A percentile compares a stretch with the other conserved stretches of the same genome.
These are phyloP conservation scores for Lucilia cuprina DNA, from an alignment of 1,140 invertebrate genomes.

Conservation along the genomic window DNA sequence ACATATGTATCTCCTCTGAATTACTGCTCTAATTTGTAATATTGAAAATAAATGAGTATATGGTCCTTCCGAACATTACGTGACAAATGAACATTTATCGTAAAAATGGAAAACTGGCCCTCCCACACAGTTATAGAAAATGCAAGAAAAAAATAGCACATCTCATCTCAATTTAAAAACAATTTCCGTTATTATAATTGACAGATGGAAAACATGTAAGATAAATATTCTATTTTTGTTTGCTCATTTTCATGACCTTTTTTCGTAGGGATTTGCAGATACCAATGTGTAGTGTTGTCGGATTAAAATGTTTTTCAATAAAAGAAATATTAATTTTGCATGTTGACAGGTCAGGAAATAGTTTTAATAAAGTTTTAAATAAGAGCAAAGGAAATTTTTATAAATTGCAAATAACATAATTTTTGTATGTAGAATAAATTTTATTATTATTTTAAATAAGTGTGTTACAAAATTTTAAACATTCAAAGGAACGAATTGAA, in stretches of 20 bases:
- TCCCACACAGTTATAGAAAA: not conserved
- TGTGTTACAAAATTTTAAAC: too few relatives aligned
- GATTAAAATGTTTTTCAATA: not conserved
- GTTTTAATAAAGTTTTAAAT: not conserved
- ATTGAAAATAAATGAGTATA: not conserved
- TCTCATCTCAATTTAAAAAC: slow-evolving; percentile 30
- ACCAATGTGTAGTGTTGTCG: not conserved
- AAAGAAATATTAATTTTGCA: not conserved
- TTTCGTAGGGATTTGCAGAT: not conserved
- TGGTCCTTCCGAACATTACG: not conserved
- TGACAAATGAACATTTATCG: not conserved
- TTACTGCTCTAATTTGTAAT: too few relatives aligned
- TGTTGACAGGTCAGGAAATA: not conserved
- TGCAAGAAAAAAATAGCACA: not conserved
- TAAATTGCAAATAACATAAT: too few relatives aligned
- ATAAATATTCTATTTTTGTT: not conserved
- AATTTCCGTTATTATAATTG: slow-evolving; percentile 35
- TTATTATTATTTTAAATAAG: too few relatives aligned
- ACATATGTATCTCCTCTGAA: not conserved
- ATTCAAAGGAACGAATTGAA: too few relatives aligned
- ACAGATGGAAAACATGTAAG: slow-evolving; percentile 11
- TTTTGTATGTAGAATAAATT: too few relatives aligned
- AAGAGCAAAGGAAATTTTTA: too few relatives aligned
- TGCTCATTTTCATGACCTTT: not conserved
- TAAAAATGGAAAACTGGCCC: not conserved